Conservation (phyloP, 2,797 vertebrate genomes). For the Melopsittacus undulatus region DNA sequence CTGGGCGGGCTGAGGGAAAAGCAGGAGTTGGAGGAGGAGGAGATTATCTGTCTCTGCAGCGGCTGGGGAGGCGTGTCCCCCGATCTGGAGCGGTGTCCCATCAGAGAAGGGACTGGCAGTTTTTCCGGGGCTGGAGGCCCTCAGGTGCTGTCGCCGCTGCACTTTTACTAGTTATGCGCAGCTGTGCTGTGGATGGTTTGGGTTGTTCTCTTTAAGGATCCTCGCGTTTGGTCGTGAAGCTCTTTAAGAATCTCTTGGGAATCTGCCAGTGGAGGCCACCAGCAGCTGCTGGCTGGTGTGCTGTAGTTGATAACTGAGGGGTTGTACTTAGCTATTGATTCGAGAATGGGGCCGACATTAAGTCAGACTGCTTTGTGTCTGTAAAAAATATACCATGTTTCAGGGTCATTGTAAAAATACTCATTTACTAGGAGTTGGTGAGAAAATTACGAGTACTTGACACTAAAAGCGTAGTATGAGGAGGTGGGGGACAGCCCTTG, state of each 20-base stretch:
- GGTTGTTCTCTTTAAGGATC: accelerated
- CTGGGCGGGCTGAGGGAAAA: not conserved
- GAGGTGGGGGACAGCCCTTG: not conserved
- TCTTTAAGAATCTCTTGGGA: not conserved
- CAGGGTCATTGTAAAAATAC: not conserved
- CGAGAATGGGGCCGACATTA: accelerated
- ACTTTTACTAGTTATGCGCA: not conserved
- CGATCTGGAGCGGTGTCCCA: not conserved
- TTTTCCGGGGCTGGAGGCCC: not conserved
- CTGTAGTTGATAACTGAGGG: accelerated
- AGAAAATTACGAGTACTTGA: not conserved
- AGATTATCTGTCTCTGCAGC: accelerated
- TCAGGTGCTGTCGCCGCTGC: not conserved
- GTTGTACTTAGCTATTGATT: accelerated
- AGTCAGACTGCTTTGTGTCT: too few species aligned
- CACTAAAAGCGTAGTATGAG: accelerated
- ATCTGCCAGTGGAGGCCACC: not conserved
- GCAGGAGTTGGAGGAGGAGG: accelerated
- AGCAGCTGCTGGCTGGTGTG: accelerated
- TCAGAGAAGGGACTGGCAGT: not conserved
- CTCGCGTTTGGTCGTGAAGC: accelerated
- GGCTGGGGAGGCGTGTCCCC: not conserved
- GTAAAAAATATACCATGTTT: accelerated
- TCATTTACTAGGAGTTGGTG: not conserved
- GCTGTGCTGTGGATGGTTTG: too few species aligned